phyloP scores from a whole-genome alignment of 2,797 vertebrate species.

The Cyprinodon diabolis region DNA sequence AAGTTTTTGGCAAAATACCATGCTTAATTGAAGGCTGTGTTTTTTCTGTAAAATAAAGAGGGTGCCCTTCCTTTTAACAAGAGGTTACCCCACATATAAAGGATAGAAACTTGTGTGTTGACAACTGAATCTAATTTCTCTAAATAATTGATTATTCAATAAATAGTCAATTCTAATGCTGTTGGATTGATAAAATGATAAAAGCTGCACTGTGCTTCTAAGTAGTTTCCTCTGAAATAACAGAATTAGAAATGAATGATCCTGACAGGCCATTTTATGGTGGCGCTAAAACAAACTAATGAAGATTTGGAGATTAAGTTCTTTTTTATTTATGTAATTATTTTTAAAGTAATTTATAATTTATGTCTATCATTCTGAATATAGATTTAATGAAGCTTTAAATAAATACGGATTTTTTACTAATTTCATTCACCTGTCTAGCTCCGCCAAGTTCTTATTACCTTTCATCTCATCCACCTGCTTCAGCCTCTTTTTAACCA shows the following conservation, averaged over 20 bases:
- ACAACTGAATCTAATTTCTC: not conserved
- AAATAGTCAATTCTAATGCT: not conserved
- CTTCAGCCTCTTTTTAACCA: too few species aligned
- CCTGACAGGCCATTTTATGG: not conserved
- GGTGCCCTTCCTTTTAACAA: not conserved
- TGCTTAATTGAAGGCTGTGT: not conserved
- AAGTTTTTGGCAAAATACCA: not conserved
- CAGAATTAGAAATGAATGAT: not conserved
- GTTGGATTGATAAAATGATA: not conserved
- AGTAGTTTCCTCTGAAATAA: not conserved
- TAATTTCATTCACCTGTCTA: too few species aligned
- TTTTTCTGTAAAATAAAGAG: not conserved
- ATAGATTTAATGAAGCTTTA: not conserved
- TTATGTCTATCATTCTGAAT: not conserved
- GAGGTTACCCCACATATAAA: not conserved
- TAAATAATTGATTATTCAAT: not conserved
- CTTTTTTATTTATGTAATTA: not conserved
- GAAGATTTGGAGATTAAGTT: not conserved
- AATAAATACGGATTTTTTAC: not conserved
- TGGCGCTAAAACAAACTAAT: not conserved
- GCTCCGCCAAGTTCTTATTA: too few species aligned
- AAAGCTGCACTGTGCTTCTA: not conserved
- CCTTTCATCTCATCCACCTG: too few species aligned
- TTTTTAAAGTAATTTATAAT: not conserved
- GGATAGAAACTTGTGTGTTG: not conserved